These are phyloP conservation scores for Portevinia maculata DNA, from an alignment of 2,888 invertebrate species.

Conservation along the genomic window DNA sequence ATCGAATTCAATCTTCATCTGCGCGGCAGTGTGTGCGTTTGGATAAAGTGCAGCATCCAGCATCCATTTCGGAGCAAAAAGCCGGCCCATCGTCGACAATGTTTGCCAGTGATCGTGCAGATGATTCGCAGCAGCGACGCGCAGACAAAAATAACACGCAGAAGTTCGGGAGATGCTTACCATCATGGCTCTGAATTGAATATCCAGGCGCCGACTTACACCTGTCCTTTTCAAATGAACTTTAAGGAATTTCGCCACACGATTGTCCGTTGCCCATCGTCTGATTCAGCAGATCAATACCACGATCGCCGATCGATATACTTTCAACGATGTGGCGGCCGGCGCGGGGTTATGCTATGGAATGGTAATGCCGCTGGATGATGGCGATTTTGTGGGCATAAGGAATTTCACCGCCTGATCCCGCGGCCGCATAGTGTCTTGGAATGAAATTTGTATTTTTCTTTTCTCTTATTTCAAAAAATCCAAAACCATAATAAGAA, in stretches of 20 bases:
- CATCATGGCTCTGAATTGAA: conserved; percentile 33
- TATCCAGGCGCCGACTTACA: conserved; percentile 76
- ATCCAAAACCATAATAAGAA: conserved; percentile 55
- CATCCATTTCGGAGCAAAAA: conserved; percentile 20
- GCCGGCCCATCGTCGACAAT: conserved; percentile 45
- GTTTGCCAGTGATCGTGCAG: conserved; percentile 46
- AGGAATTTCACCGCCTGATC: conserved; percentile 18
- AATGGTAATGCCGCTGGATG: conserved; percentile 58
- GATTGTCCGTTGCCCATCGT: conserved; percentile 36
- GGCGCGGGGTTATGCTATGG: conserved; percentile 46
- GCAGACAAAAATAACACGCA: conserved; percentile 58
- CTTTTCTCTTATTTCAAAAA: conserved; percentile 32
- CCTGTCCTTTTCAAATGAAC: conserved; percentile 76
- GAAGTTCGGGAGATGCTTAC: conserved; percentile 33
- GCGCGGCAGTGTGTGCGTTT: conserved; percentile 25
- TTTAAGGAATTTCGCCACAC: conserved; percentile 73
- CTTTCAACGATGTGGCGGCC: conserved; percentile 34
- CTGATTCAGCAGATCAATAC: conserved; percentile 48
- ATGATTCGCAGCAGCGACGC: conserved; percentile 37
- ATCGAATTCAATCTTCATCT: conserved; percentile 41
- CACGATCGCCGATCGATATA: conserved; percentile 55
- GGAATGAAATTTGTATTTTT: conserved; percentile 33
- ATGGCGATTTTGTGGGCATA: conserved; percentile 51
- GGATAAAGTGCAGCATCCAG: conserved; percentile 50
- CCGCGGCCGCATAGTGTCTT: background rate